Conservation (phyloP, 2,113 vertebrate genomes). For the Apodemus sylvaticus region DNA sequence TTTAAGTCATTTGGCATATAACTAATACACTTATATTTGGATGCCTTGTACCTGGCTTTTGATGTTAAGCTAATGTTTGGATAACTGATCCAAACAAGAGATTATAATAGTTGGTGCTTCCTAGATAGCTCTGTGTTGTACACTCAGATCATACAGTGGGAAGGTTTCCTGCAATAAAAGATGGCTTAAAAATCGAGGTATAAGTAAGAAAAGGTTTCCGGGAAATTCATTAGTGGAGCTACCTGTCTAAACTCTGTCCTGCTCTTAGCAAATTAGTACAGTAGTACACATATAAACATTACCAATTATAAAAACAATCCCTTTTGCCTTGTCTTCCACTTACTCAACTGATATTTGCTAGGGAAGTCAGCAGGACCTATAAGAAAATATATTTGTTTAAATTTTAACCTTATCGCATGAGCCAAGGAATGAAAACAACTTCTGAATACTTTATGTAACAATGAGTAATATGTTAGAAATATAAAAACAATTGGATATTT, state of each 20-base stretch:
- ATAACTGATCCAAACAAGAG: neutral
- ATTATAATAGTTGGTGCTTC: neutral
- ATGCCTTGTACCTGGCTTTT: neutral
- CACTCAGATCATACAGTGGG: neutral
- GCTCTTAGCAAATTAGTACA: neutral
- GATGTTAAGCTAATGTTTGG: neutral
- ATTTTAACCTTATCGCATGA: neutral
- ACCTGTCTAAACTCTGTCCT: neutral
- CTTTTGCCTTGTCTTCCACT: neutral
- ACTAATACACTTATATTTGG: neutral
- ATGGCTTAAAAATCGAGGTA: neutral
- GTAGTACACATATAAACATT: neutral
- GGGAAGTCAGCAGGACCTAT: neutral
- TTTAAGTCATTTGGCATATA: neutral
- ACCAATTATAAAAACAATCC: neutral
- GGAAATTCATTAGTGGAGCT: neutral
- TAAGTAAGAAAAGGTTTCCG: neutral
- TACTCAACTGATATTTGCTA: slow-evolving; percentile 32
- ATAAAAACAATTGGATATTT: neutral
- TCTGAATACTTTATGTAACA: neutral
- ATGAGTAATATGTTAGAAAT: neutral
- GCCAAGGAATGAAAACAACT: slow-evolving; percentile 1
- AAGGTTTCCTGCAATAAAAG: neutral
- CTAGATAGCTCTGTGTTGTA: neutral
- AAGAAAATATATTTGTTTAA: slow-evolving; percentile 43